Percentiles rank a stretch among this genome's conserved stretches.
These are phyloP conservation scores for Hipparchia semele DNA, from an alignment of 2,888 invertebrate species.

Conservation along the genomic window DNA sequence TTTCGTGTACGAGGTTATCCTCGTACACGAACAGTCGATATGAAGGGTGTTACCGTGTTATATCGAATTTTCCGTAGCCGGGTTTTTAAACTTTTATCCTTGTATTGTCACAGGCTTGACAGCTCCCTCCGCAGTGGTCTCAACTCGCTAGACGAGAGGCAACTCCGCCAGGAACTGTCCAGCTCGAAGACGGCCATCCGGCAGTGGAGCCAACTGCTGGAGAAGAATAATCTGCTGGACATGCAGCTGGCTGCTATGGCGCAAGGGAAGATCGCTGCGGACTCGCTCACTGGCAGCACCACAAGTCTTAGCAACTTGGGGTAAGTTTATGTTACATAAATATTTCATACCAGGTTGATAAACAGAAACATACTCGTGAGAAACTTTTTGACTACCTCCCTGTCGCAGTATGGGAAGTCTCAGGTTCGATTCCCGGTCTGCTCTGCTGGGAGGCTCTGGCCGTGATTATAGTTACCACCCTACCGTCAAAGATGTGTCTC, in stretches of 20 bases:
- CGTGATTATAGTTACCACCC: too few relatives aligned
- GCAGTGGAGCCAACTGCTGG: slow-evolving; percentile 77
- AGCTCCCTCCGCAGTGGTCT: slow-evolving; percentile 78
- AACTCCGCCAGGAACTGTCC: slow-evolving; percentile 73
- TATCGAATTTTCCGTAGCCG: too few relatives aligned
- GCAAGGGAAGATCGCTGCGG: slow-evolving; percentile 67
- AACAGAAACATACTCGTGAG: background rate
- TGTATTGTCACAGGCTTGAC: slow-evolving; percentile 61
- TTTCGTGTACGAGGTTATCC: too few relatives aligned
- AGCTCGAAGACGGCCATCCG: slow-evolving; percentile 72
- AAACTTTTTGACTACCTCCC: too few relatives aligned
- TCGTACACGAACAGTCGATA: too few relatives aligned
- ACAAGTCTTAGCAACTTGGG: slow-evolving; percentile 75
- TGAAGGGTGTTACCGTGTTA: too few relatives aligned
- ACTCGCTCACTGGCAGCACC: slow-evolving; percentile 77
- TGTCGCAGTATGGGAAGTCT: too few relatives aligned
- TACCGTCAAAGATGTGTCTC: too few relatives aligned
- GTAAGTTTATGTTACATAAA: slow-evolving; percentile 57
- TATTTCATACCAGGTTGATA: background rate
- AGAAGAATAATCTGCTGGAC: slow-evolving; percentile 74
- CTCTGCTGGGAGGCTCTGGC: too few relatives aligned
- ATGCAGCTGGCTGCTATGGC: slow-evolving; percentile 75
- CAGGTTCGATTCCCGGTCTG: too few relatives aligned
- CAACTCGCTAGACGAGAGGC: slow-evolving; percentile 77
- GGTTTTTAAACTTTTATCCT: background rate